Evolutionary conservation across 2,888 invertebrate species (phyloP).

Genomic region (Neocrepidodera transversa): DNA sequence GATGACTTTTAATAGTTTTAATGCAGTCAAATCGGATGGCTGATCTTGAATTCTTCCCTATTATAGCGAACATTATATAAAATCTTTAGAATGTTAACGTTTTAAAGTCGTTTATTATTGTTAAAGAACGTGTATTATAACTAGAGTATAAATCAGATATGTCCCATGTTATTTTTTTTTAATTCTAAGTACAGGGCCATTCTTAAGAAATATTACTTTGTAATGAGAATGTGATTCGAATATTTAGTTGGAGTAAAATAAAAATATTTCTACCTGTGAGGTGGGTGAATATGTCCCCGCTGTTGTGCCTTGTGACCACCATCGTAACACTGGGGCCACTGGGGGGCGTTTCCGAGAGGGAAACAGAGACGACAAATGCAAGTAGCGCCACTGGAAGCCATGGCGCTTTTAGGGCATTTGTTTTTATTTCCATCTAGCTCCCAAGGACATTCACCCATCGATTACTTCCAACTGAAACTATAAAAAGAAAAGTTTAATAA

Average conservation of each 20-base stretch:
- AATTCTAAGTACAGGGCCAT: no score
- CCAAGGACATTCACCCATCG: slow-evolving; percentile 33
- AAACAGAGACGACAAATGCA: slow-evolving; percentile 19
- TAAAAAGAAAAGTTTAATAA: no score
- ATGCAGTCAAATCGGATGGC: slow-evolving; percentile 1
- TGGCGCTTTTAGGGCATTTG: slow-evolving; percentile 39
- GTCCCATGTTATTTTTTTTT: neutral
- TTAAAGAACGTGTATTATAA: neutral
- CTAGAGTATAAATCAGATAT: neutral
- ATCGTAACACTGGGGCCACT: slow-evolving; percentile 25
- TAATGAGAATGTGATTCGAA: no score
- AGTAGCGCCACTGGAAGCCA: slow-evolving; percentile 43
- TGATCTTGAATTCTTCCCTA: neutral
- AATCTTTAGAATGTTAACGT: neutral
- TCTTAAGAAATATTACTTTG: no score
- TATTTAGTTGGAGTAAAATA: neutral
- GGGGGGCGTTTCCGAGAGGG: slow-evolving; percentile 2
- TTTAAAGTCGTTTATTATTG: neutral
- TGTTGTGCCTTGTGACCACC: slow-evolving; percentile 65
- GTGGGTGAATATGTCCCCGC: slow-evolving; percentile 68
- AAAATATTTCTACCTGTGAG: slow-evolving; percentile 12
- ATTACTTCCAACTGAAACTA: slow-evolving; percentile 42
- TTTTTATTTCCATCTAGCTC: slow-evolving; percentile 44
- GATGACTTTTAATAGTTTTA: slow-evolving; percentile 1
- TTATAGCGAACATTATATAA: neutral